A percentile compares a stretch with the other conserved stretches of the same genome.
phyloP scores from a whole-genome alignment of 2,113 vertebrate species.

The Hemiscyllium ocellatum region DNA sequence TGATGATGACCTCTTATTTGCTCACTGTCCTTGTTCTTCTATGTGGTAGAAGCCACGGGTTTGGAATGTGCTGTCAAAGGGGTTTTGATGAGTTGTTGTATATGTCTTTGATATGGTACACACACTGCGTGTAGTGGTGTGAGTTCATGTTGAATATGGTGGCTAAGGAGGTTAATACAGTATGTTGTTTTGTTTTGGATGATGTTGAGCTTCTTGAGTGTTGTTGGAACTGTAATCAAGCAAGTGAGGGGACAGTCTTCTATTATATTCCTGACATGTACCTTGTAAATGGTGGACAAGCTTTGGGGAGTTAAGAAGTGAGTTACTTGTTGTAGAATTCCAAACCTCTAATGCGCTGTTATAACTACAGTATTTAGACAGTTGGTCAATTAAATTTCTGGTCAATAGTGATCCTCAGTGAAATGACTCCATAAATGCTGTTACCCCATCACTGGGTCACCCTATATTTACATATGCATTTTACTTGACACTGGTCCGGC shows the following conservation, averaged over 20 bases:
- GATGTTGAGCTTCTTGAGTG: neutral
- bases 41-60: neutral
- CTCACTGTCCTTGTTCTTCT: neutral
- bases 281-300: neutral
- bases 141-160: neutral
- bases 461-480: too few relatives aligned
- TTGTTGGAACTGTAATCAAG: neutral
- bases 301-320: too few relatives aligned
- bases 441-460: too few relatives aligned
- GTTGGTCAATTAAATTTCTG: neutral
- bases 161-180: neutral
- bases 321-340: neutral
- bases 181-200: neutral
- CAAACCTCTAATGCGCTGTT: neutral
- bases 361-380: neutral
- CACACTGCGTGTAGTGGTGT: too few relatives aligned
- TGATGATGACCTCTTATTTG: neutral
- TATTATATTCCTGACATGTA: neutral
- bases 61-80: neutral
- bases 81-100: neutral
- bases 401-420: too few relatives aligned
- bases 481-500: too few relatives aligned
- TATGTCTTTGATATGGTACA: neutral
- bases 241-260: neutral
- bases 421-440: too few relatives aligned